phyloP scores from a whole-genome alignment of 2,797 vertebrate genomes.

The Cirrhinus molitorella region DNA sequence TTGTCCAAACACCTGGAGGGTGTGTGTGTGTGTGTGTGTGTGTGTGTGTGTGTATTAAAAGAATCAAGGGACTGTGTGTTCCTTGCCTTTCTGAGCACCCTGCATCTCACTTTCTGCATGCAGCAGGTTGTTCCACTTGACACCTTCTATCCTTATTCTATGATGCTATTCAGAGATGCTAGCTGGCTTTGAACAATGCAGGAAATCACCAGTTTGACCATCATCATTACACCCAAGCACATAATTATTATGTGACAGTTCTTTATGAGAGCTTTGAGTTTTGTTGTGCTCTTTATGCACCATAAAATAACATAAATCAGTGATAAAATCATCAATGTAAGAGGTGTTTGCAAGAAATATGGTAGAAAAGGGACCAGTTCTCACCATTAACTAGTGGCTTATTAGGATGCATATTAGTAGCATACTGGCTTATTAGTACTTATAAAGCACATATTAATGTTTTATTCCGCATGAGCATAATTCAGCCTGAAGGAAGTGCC shows the following conservation, averaged over 20 bases:
- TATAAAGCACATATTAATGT: too few species aligned
- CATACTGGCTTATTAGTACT: too few species aligned
- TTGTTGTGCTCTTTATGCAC: neutral
- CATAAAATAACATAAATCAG: neutral
- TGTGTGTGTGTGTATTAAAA: neutral
- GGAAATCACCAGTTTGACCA: neutral
- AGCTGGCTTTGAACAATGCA: neutral
- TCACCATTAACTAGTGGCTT: too few species aligned
- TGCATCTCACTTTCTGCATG: neutral
- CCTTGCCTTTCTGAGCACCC: neutral
- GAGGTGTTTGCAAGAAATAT: neutral
- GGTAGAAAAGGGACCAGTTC: too few species aligned
- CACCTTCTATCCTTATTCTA: neutral
- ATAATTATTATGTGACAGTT: neutral
- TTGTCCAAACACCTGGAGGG: slow-evolving; percentile 40
- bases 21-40: slow-evolving; percentile 8
- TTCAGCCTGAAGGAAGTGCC: too few species aligned
- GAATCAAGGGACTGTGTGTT: slow-evolving; percentile 13
- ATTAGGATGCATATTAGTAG: too few species aligned
- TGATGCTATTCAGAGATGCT: neutral
- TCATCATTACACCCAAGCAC: neutral
- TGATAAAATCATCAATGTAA: neutral
- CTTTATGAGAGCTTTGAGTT: neutral
- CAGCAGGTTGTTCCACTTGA: neutral
- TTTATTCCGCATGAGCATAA: too few species aligned